A percentile compares a stretch with the other conserved stretches of the same genome.
Evolutionary conservation across 2,797 vertebrate genomes (phyloP).

Genomic region (Dendrocincla fuliginosa): DNA sequence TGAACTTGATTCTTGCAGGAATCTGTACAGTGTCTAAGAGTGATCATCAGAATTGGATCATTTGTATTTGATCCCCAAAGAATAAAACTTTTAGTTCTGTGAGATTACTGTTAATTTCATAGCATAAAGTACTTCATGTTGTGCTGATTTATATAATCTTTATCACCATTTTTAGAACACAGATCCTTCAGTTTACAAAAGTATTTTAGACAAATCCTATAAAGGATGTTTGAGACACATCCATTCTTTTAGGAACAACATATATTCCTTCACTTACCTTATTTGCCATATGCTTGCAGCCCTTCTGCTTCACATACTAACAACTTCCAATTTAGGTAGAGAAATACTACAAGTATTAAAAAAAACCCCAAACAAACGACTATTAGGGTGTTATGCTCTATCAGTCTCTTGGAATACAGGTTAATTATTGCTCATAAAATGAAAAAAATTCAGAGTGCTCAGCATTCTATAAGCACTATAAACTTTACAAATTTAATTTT

Average conservation of each 20-base stretch:
- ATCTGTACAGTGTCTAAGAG: background rate
- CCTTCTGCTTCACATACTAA: background rate
- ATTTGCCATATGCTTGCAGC: background rate
- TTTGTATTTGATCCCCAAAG: background rate
- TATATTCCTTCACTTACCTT: background rate
- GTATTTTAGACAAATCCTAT: background rate
- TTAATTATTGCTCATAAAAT: background rate
- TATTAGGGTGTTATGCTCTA: background rate
- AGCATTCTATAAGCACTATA: background rate
- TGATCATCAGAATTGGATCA: background rate
- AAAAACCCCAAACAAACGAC: background rate
- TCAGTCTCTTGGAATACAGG: background rate
- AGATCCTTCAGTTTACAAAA: background rate
- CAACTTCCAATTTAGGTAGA: background rate
- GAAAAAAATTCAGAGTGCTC: background rate
- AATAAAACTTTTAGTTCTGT: background rate
- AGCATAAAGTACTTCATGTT: background rate
- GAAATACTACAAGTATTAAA: background rate
- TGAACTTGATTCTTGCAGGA: background rate
- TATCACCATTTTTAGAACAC: background rate
- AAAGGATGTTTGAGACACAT: background rate
- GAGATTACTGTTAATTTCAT: background rate
- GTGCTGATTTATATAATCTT: background rate
- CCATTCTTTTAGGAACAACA: background rate
- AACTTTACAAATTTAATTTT: background rate